Evolutionary conservation across 2,113 vertebrate genomes (phyloP), one percentile per base, ranked within the genome.

Genomic region (Melanerpes aurifrons): DNA sequence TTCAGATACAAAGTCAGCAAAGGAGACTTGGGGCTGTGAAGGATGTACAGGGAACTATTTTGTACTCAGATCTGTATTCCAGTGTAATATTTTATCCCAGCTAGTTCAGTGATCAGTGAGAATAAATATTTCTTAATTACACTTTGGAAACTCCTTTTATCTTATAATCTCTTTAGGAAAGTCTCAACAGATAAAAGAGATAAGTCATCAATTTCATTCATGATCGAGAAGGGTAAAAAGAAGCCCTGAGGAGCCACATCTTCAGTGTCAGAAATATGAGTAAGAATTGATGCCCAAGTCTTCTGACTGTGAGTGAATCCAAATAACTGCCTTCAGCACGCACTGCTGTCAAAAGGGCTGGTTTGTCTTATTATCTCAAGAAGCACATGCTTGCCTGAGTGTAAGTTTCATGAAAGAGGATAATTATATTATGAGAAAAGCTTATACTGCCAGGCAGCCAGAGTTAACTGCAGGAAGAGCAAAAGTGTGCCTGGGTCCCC

Each of bases 1-100:
- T 90, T 94, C 48, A 90, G 81, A 76, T 29, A 82, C 76, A 17
- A 80, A 94, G 25, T 45, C 64, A 68, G 15, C 74, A 76, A 91
- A 89, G 58, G 58, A 93, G 82, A 89, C 32, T 26, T 59, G 9
- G 17, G 1, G 0, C 25, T 25, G 28, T 24, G 47, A 61, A 78
- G 35, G 80, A 80, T 64, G 57, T 40, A 37, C 37, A 61, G 40
- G 28, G 12, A 7, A 72, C 18, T 59, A 14, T 79, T 86, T 91
- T 53, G 11, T 53, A 43, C 13, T 86, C 43, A 48, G 0, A 7
- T 72, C 25, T 54, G 7, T 74, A 18, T 69, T 94, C 47, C 73
- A 83, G 2, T 58, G 18, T 21, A 66, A 28, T 74, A 80, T 57
- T 77, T 68, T 19, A 19, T 69, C 32, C 35, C 17, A 92, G 9